Conservation (phyloP, 1,140 invertebrate genomes). For the Drosophila truncata region DNA sequence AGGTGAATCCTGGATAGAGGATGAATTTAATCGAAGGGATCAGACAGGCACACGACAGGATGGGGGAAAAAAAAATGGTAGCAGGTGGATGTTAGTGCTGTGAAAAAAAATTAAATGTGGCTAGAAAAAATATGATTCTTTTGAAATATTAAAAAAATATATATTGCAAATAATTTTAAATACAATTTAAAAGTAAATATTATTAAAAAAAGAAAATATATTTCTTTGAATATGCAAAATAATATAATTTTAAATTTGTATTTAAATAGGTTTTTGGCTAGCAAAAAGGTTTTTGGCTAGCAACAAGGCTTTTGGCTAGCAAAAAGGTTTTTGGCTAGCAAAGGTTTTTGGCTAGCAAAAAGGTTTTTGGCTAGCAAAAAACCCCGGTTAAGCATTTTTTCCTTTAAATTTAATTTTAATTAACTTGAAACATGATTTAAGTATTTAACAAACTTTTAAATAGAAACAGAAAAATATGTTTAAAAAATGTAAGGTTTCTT, state of each 20-base stretch:
- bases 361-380: background rate
- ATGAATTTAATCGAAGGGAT: conserved; percentile 55
- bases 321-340: no score
- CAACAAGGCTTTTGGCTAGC: background rate
- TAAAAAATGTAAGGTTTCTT: background rate
- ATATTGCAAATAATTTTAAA: background rate
- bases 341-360: no score
- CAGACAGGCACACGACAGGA: conserved; percentile 34
- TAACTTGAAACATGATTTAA: background rate
- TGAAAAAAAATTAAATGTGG: background rate
- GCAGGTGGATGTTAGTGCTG: conserved; percentile 10
- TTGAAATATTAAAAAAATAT: background rate
- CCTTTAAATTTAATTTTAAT: background rate
- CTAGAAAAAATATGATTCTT: background rate
- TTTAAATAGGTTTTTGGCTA: no score
- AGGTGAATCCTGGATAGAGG: conserved; percentile 10
- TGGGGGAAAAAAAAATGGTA: background rate
- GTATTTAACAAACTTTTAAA: background rate
- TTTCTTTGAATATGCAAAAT: no score
- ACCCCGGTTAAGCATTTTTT: no score
- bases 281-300: background rate
- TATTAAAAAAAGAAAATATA: no score
- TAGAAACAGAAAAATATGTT: background rate
- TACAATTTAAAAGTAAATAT: no score
- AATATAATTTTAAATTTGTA: no score